Evolutionary conservation across 2,797 vertebrate species (phyloP).

Genomic region (Tympanoctomys barrerae): DNA sequence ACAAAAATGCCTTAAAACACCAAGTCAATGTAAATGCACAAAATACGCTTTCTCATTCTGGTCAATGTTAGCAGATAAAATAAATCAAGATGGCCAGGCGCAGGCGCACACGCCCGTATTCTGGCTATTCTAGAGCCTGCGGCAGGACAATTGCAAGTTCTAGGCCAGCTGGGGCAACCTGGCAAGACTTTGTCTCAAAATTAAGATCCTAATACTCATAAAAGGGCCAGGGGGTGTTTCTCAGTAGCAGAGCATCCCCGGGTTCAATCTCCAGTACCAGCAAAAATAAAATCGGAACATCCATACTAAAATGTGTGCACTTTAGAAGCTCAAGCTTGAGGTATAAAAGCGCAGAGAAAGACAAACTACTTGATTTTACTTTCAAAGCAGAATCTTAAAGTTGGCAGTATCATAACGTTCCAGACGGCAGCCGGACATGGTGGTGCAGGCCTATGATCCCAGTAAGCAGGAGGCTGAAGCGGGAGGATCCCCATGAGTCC

Average conservation of each 20-base stretch:
- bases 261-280: neutral
- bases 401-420: neutral
- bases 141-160: neutral
- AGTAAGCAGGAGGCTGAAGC: neutral
- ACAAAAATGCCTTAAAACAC: neutral
- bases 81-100: neutral
- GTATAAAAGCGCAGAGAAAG: neutral
- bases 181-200: neutral
- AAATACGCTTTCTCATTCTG: neutral
- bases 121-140: neutral
- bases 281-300: neutral
- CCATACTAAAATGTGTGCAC: neutral
- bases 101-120: neutral
- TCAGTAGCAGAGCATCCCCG: too few species aligned
- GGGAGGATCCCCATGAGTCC: neutral
- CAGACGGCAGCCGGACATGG: neutral
- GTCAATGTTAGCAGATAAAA: neutral
- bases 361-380: neutral
- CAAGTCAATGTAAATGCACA: neutral
- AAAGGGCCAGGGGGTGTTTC: neutral
- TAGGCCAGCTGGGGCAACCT: neutral
- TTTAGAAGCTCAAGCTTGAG: neutral
- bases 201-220: neutral
- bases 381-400: constrained; percentile 23
- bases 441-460: neutral